Percentiles rank a stretch among this genome's conserved stretches.
These are phyloP conservation scores for Eutrigla gurnardus DNA, from an alignment of 2,797 vertebrate species.

Conservation along the genomic window DNA sequence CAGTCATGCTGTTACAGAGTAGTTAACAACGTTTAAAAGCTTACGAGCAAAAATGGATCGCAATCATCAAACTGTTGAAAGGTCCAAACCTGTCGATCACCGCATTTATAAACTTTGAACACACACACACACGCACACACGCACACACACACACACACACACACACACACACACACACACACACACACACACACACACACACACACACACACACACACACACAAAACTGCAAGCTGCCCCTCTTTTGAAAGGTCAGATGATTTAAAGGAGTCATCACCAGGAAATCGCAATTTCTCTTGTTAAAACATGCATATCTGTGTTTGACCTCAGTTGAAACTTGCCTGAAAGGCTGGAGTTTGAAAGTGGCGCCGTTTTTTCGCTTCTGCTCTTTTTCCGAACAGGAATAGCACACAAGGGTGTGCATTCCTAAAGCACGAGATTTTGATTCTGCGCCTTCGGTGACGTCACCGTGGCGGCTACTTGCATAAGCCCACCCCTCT, in stretches of 20 bases:
- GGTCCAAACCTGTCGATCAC: slow-evolving; percentile 45
- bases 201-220: background rate
- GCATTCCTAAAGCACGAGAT: too few species aligned
- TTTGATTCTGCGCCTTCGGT: too few species aligned
- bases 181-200: background rate
- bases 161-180: background rate
- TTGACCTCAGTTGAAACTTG: too few species aligned
- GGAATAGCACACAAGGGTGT: too few species aligned
- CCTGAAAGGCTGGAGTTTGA: too few species aligned
- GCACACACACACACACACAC: background rate
- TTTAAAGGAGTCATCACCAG: too few species aligned
- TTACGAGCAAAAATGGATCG: background rate
- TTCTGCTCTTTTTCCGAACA: too few species aligned
- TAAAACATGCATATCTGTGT: too few species aligned
- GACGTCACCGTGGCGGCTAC: too few species aligned
- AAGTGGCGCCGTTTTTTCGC: too few species aligned
- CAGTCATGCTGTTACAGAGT: background rate
- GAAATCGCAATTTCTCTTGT: too few species aligned
- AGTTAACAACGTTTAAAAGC: background rate
- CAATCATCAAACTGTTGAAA: slow-evolving; percentile 21
- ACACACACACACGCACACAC: background rate
- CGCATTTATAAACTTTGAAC: slow-evolving; percentile 17
- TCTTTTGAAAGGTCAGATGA: slow-evolving; percentile 68
- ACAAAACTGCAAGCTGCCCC: slow-evolving; percentile 12
- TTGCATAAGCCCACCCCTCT: too few species aligned